A percentile compares a stretch with the other conserved stretches of the same genome.
Evolutionary conservation across 1,140 invertebrate species (phyloP).

Genomic region (Sminthurides bifidus): DNA sequence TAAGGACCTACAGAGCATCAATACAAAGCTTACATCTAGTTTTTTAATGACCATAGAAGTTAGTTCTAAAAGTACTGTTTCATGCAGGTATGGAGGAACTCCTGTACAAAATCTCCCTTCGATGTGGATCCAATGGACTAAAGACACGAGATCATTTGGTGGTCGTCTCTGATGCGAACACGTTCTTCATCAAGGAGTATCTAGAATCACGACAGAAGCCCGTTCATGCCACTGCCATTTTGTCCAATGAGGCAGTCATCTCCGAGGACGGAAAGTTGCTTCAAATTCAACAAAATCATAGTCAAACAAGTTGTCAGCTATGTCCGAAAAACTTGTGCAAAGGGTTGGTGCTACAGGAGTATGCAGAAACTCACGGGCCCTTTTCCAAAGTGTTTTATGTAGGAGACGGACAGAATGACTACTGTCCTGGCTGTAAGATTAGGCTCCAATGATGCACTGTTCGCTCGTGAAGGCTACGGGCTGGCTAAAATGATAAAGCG

Average conservation of each 20-base stretch:
- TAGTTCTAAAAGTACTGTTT: no score
- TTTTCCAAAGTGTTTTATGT: conserved; percentile 23
- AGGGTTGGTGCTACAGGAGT: conserved; percentile 19
- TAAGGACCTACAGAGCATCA: no score
- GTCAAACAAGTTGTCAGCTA: conserved; percentile 12
- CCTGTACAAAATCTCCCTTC: background rate
- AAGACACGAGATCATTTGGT: background rate
- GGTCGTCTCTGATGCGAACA: conserved; percentile 27
- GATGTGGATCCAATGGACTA: no score
- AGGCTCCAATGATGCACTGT: conserved; percentile 13
- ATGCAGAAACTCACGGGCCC: conserved; percentile 20
- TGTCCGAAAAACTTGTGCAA: conserved; percentile 30
- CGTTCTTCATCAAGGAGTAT: conserved; percentile 22
- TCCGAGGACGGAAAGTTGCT: conserved; percentile 8
- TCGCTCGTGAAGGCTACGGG: conserved; percentile 22
- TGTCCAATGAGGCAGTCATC: conserved; percentile 19
- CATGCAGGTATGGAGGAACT: background rate
- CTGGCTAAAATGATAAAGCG: conserved; percentile 27
- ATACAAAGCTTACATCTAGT: no score
- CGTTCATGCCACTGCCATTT: conserved; percentile 14
- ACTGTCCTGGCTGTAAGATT: conserved; percentile 18
- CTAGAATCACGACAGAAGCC: conserved; percentile 9
- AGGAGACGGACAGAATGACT: conserved; percentile 29
- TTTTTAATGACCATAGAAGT: no score
- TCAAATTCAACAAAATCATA: conserved; percentile 19